A percentile compares a stretch with the other conserved stretches of the same genome.
These are phyloP conservation scores for Myotis yumanensis DNA, from an alignment of 2,113 vertebrate genomes.

Conservation along the genomic window DNA sequence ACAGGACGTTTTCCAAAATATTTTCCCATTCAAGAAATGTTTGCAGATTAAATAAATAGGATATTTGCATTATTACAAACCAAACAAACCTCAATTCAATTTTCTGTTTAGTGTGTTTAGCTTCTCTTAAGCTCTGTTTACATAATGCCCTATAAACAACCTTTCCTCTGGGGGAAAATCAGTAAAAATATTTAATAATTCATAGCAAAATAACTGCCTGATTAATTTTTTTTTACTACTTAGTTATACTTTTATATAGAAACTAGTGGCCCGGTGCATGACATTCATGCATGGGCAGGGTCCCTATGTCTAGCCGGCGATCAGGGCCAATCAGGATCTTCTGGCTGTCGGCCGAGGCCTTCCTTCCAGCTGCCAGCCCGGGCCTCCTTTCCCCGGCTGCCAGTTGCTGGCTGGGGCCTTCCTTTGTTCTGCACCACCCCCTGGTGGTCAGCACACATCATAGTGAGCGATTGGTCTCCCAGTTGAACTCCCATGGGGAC, in stretches of 20 bases:
- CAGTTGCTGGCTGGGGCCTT: too few species aligned
- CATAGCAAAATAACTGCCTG: background rate
- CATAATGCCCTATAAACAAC: background rate
- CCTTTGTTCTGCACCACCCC: too few species aligned
- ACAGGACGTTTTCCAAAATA: slow-evolving; percentile 64
- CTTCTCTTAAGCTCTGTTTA: slow-evolving; percentile 42
- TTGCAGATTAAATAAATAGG: slow-evolving; percentile 42
- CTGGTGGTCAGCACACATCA: too few species aligned
- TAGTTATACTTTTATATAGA: slow-evolving; percentile 29
- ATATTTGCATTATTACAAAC: background rate
- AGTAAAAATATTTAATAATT: background rate
- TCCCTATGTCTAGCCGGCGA: too few species aligned
- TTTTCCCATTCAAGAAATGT: slow-evolving; percentile 57
- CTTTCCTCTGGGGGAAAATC: background rate
- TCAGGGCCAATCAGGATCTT: too few species aligned
- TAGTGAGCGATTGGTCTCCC: too few species aligned
- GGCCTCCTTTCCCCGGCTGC: too few species aligned
- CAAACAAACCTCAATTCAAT: slow-evolving; percentile 7
- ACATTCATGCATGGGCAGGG: too few species aligned
- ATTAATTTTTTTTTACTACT: slow-evolving; percentile 1
- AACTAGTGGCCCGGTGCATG: background rate
- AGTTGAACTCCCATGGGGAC: too few species aligned
- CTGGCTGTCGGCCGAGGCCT: too few species aligned
- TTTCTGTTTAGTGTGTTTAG: background rate
- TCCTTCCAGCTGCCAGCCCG: too few species aligned